Evolutionary conservation across 2,888 invertebrate species (phyloP), one percentile per base, ranked within the genome.

Genomic region (Eupithecia centaureata): DNA sequence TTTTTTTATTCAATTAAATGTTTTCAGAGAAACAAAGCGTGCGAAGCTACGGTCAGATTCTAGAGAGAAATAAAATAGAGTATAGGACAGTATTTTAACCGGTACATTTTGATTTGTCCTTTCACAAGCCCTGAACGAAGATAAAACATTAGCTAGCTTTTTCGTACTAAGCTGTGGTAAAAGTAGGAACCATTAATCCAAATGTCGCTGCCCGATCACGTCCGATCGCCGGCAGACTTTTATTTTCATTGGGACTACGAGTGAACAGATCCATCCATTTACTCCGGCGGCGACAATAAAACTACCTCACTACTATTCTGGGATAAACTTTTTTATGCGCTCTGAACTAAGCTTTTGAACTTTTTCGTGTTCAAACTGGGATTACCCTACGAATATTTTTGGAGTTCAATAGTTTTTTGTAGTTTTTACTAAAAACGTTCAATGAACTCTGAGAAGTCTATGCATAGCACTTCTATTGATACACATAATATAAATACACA

Each of bases 191-290:
- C 81, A 84, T 83, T 84, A 84, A 83, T 82, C 78, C 76, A 73
- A 79, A 81, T 76, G 80, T 79, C 78, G 62, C 73, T 73, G 75
- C 77, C 78, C 63, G 63, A 81, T 82, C 83, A 79, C 79, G 78
- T 79, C 73, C 74, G 74, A 77, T 75, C 74, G 74, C 73, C 73
- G 78, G 57, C 77, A 77, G 77, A 76, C 72, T 79, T 80, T 81
- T 77, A 77, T 74, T 74, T 74, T 77, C 73, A 74, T 68, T 54
- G 56, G 57, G 51, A 63, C 51, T 52, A 61, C 62, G 47, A 67
- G 60, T 63, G 67, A 71, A 63, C 62, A 65, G 54, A 61, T 66
- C 66, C 66, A 60, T 67, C 62, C 64, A 67, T 70, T 70, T 63
- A 35, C 35, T 76, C 73, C 71, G 65, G 27, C 71, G 65, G 27